phyloP scores from a whole-genome alignment of 23 tunicate species.

The Oikopleura dioica region DNA sequence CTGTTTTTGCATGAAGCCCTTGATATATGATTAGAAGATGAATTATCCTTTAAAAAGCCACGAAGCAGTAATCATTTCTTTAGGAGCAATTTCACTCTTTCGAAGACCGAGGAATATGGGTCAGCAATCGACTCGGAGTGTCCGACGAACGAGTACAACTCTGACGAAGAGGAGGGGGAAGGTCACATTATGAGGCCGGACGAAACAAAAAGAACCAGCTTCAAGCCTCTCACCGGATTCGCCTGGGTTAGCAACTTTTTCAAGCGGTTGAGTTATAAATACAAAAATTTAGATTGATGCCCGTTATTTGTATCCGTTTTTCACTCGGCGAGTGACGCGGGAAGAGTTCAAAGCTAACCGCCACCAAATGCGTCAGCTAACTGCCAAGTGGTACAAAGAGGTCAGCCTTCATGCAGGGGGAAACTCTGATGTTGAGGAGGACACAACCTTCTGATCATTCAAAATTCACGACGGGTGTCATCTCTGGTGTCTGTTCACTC shows the following conservation, averaged over 20 bases:
- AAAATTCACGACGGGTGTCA: too few relatives aligned
- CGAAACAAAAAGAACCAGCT: not conserved
- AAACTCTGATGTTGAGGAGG: conserved; percentile 49
- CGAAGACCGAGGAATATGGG: conserved; percentile 93
- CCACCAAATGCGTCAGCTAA: conserved; percentile 76
- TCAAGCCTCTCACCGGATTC: not conserved
- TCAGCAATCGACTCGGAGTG: conserved; percentile 67
- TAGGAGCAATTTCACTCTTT: conserved; percentile 38
- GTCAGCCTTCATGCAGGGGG: conserved; percentile 50
- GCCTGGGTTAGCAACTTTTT: not conserved
- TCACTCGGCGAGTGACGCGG: conserved; percentile 74
- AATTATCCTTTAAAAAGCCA: too few relatives aligned
- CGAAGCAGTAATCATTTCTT: too few relatives aligned
- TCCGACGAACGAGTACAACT: conserved; percentile 33
- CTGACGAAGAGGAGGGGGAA: conserved; percentile 94
- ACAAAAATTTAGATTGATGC: conserved; percentile 80
- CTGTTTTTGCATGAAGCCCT: too few relatives aligned
- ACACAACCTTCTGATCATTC: conserved; percentile 17
- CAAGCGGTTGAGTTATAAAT: conserved; percentile 19
- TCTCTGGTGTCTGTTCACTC: too few relatives aligned
- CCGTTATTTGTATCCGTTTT: conserved; percentile 71
- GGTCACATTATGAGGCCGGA: conserved; percentile 14
- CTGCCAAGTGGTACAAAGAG: conserved; percentile 96
- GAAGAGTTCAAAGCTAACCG: conserved; percentile 76
- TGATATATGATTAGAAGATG: too few relatives aligned